Conservation (phyloP, 92 coral and sea anemone genomes). For the Zoanthus solanderi region DNA sequence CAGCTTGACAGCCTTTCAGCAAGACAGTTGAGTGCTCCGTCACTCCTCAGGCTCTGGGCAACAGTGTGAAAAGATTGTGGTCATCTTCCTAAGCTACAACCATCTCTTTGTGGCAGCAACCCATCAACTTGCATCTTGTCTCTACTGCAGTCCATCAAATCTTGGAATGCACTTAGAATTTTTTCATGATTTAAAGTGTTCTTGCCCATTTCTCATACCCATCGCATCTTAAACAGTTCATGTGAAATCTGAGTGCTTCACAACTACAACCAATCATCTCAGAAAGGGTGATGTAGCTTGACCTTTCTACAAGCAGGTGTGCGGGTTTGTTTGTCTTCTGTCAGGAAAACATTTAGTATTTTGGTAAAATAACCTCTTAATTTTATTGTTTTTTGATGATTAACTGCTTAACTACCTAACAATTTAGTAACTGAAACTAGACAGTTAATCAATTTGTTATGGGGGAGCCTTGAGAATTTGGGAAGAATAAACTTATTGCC, state of each 20-base stretch:
- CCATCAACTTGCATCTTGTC: neutral
- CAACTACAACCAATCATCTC: slow-evolving; percentile 9
- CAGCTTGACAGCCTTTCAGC: slow-evolving; percentile 4
- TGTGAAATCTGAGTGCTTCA: slow-evolving; percentile 14
- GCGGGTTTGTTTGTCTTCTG: neutral
- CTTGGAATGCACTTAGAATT: neutral
- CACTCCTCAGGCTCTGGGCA: slow-evolving; percentile 3
- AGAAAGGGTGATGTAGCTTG: slow-evolving; percentile 14
- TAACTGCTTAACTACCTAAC: neutral
- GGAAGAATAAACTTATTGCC: no score
- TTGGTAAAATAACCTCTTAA: neutral
- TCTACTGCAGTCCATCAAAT: slow-evolving; percentile 9
- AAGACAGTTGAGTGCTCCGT: neutral
- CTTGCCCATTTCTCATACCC: neutral
- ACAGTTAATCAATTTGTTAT: no score
- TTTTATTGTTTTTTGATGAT: neutral
- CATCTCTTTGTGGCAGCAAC: slow-evolving; percentile 5
- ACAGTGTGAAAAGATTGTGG: neutral
- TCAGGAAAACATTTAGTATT: slow-evolving; percentile 24
- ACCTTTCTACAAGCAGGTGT: slow-evolving; percentile 9
- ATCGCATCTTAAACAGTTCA: neutral
- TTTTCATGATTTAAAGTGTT: neutral
- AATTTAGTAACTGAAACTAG: neutral
- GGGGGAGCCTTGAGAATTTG: no score
- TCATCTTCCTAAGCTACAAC: slow-evolving; percentile 22